A percentile compares a stretch with the other conserved stretches of the same genome.
These are phyloP conservation scores for Hipposideros larvatus DNA, from an alignment of 2,797 vertebrate species.

Conservation along the genomic window DNA sequence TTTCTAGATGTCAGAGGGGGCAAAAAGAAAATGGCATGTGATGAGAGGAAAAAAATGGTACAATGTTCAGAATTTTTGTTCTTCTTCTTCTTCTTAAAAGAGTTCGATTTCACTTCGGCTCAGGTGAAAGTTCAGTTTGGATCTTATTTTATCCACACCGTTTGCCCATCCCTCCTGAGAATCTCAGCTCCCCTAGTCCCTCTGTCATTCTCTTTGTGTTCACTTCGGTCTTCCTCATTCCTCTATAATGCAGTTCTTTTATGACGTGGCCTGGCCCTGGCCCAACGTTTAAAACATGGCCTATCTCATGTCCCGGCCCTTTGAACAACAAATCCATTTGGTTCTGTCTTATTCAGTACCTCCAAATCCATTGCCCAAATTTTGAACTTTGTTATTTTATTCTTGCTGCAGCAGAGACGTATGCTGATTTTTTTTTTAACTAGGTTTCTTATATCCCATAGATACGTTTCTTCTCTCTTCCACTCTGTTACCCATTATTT, in stretches of 20 bases:
- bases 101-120: constrained; percentile 21
- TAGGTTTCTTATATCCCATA: not conserved
- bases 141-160: constrained; percentile 56
- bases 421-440: not conserved
- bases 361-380: not conserved
- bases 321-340: not conserved
- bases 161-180: not conserved
- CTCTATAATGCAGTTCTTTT: not conserved
- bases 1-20: constrained; percentile 38
- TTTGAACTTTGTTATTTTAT: constrained; percentile 2
- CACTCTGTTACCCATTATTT: constrained; percentile 21
- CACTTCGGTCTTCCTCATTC: not conserved
- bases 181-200: not conserved
- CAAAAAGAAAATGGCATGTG: not conserved
- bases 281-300: not conserved
- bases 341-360: not conserved
- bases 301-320: not conserved
- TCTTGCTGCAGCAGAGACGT: not conserved
- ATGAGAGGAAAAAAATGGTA: constrained; percentile 55
- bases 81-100: not conserved
- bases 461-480: not conserved
- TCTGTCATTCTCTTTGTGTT: not conserved
- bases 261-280: not conserved
- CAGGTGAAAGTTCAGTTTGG: constrained; percentile 50
- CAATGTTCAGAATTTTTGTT: not conserved